Conservation (phyloP, 2,113 vertebrate species). For the Onychorhynchus coronatus region DNA sequence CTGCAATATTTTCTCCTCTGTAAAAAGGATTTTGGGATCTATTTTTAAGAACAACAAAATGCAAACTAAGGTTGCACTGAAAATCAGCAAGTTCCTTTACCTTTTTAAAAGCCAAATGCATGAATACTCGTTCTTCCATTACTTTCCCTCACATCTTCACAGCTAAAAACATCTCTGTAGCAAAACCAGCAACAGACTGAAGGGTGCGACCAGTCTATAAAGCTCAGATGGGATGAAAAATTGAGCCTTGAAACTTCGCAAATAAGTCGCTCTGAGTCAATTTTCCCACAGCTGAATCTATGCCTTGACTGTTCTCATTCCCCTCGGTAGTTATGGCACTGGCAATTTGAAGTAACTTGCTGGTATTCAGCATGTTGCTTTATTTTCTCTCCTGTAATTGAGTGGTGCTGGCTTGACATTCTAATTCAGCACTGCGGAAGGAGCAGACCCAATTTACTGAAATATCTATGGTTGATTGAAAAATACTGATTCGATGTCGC, state of each 20-base stretch:
- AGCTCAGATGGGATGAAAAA: not conserved
- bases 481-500: not conserved
- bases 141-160: not conserved
- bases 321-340: not conserved
- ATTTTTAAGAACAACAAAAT: not conserved
- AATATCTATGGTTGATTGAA: constrained; percentile 1
- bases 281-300: not conserved
- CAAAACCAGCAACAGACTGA: not conserved
- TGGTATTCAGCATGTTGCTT: constrained; percentile 13
- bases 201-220: not conserved
- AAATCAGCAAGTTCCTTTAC: not conserved
- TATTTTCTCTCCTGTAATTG: constrained; percentile 38
- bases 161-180: not conserved
- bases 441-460: constrained; percentile 21
- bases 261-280: not conserved
- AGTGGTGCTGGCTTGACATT: constrained; percentile 30
- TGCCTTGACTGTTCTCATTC: not conserved
- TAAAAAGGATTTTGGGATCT: not conserved
- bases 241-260: not conserved
- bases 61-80: not conserved
- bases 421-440: not conserved
- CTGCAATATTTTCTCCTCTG: not conserved
- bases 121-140: not conserved
- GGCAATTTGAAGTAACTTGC: constrained; percentile 16
- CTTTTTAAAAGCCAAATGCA: not conserved